Evolutionary conservation across 1,140 invertebrate genomes (phyloP).

Genomic region (Magallana angulata): DNA sequence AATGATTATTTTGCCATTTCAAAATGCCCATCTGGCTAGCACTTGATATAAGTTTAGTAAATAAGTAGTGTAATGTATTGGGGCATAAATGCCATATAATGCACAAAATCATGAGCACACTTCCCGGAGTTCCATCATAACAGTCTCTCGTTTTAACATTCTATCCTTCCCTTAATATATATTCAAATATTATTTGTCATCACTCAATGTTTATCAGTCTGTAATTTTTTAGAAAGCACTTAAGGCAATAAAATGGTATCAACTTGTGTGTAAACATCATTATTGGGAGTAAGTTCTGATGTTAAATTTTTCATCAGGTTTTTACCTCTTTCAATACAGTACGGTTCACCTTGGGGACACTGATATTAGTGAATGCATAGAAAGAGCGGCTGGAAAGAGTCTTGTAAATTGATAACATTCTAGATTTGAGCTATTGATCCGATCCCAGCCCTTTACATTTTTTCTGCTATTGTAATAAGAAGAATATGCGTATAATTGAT

Average conservation of each 20-base stretch:
- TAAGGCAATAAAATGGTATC: constrained; percentile 21
- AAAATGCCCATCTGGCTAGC: neutral
- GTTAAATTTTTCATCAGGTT: constrained; percentile 8
- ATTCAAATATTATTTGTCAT: constrained; percentile 1
- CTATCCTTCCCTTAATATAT: neutral
- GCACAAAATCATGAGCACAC: neutral
- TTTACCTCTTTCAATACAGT: constrained; percentile 14
- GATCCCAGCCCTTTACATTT: constrained; percentile 16
- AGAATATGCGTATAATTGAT: constrained; percentile 22
- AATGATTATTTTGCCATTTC: neutral
- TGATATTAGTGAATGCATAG: constrained; percentile 7
- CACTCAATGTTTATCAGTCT: neutral
- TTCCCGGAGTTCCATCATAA: neutral
- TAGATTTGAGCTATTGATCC: constrained; percentile 21
- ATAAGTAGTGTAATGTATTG: neutral
- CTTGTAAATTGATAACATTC: constrained; percentile 18
- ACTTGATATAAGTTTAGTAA: constrained; percentile 1
- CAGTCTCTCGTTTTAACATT: too few relatives aligned
- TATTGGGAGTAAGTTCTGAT: neutral
- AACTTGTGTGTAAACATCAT: constrained; percentile 18
- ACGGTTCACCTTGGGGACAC: constrained; percentile 13
- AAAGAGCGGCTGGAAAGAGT: constrained; percentile 18
- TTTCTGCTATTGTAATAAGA: constrained; percentile 9
- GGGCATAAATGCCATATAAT: neutral
- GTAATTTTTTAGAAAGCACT: constrained; percentile 4